These are phyloP conservation scores for Heliothis peltigera DNA, from an alignment of 2,888 invertebrate species.

Conservation along the genomic window DNA sequence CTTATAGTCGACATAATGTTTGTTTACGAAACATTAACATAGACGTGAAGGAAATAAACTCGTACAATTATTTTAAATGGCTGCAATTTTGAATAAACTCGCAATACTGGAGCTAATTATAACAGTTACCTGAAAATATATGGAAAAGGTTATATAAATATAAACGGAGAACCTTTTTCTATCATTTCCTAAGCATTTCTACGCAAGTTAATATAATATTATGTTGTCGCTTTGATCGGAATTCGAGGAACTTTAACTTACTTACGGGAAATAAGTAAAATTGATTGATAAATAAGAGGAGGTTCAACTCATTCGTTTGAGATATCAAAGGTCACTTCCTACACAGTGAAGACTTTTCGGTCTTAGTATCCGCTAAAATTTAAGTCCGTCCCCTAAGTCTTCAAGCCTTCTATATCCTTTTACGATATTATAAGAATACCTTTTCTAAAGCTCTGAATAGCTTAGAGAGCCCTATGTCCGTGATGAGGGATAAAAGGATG, in stretches of 20 bases:
- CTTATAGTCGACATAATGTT: constrained; percentile 61
- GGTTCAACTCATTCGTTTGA: neutral
- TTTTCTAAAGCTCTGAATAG: too few relatives aligned
- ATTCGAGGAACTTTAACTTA: neutral
- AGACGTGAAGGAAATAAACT: constrained; percentile 59
- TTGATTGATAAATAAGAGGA: neutral
- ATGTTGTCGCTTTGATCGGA: too few relatives aligned
- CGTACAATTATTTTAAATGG: constrained; percentile 58
- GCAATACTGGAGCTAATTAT: constrained; percentile 45
- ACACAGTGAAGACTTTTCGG: neutral
- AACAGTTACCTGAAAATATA: constrained; percentile 46
- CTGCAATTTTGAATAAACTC: constrained; percentile 50
- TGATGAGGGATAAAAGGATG: too few relatives aligned
- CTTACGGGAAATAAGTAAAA: neutral
- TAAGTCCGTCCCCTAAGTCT: neutral
- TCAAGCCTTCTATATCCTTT: too few relatives aligned
- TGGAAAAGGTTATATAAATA: constrained; percentile 36
- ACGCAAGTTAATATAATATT: too few relatives aligned
- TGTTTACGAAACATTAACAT: constrained; percentile 58
- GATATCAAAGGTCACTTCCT: neutral
- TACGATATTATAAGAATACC: neutral
- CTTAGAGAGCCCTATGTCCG: too few relatives aligned
- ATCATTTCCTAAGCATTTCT: constrained; percentile 8
- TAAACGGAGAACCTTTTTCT: constrained; percentile 3
- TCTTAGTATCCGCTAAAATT: neutral